A percentile compares a stretch with the other conserved stretches of the same genome.
Conservation (phyloP, 2,888 invertebrate species). For the Pterobdella sp. region DNA sequence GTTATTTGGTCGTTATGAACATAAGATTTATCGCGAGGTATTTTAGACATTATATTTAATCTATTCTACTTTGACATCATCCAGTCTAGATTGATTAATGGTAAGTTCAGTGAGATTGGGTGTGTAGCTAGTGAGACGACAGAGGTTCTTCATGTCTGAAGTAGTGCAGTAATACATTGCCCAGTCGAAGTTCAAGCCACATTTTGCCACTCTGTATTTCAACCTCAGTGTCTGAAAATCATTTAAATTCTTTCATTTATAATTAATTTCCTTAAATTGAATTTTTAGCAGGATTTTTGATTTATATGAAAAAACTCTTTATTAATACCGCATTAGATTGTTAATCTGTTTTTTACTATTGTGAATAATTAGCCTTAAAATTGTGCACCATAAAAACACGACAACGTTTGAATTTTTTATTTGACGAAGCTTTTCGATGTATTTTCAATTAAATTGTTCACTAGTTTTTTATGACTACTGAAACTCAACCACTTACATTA, state of each 20-base stretch:
- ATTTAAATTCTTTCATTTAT: too few species aligned
- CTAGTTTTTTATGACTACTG: too few species aligned
- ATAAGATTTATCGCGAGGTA: neutral
- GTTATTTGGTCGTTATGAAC: neutral
- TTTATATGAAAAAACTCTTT: too few species aligned
- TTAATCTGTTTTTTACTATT: too few species aligned
- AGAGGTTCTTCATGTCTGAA: conserved; percentile 49
- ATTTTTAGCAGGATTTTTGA: neutral
- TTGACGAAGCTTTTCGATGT: too few species aligned
- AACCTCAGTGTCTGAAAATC: conserved; percentile 45
- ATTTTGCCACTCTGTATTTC: conserved; percentile 50
- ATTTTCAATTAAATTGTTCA: too few species aligned
- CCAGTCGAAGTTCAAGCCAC: conserved; percentile 54
- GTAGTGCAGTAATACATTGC: conserved; percentile 51
- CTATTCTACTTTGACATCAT: conserved; percentile 50
- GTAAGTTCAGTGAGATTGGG: conserved; percentile 43
- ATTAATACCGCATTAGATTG: too few species aligned
- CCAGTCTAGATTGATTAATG: conserved; percentile 49
- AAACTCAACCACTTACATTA: too few species aligned
- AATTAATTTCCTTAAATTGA: too few species aligned
- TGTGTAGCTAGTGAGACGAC: neutral
- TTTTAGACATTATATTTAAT: neutral
- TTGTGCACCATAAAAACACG: too few species aligned
- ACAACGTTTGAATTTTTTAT: too few species aligned
- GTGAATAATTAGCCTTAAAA: too few species aligned